Conservation (phyloP, 1,140 invertebrate genomes). For the Drosophila trapezifrons region DNA sequence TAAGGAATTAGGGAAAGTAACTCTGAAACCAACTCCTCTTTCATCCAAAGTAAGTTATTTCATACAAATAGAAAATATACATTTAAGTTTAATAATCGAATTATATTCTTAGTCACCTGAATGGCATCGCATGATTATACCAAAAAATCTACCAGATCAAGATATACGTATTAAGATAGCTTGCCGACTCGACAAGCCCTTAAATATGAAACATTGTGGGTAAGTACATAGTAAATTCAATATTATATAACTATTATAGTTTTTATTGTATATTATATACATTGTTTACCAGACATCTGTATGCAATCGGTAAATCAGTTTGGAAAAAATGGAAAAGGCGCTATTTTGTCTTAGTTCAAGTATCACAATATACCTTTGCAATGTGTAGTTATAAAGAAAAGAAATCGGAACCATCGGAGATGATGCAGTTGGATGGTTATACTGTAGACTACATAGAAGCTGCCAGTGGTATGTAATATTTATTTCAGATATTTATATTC, state of each 20-base stretch:
- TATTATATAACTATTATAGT: constrained; percentile 68
- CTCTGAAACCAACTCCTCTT: constrained; percentile 94
- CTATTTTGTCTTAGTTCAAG: constrained; percentile 99
- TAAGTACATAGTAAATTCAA: constrained; percentile 78
- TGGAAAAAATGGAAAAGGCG: constrained; percentile 99
- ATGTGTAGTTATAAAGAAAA: constrained; percentile 99
- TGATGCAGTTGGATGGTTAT: constrained; percentile 99
- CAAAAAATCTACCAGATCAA: constrained; percentile 97
- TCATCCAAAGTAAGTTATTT: constrained; percentile 90
- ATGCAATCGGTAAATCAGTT: constrained; percentile 97
- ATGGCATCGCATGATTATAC: constrained; percentile 98
- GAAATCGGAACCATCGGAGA: constrained; percentile 99
- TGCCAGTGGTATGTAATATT: constrained; percentile 88
- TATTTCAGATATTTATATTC: no score
- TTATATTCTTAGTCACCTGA: constrained; percentile 90
- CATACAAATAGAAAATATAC: background rate
- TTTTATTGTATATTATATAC: background rate
- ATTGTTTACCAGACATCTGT: constrained; percentile 89
- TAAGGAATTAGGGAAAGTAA: constrained; percentile 98
- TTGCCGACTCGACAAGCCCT: constrained; percentile 98
- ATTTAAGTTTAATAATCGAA: background rate
- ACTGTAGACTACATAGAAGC: constrained; percentile 99
- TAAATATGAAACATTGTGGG: constrained; percentile 99
- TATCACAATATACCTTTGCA: constrained; percentile 99
- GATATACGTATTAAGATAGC: constrained; percentile 98